Evolutionary conservation across 2,113 vertebrate species (phyloP), one percentile per base, ranked within the genome.

Genomic region (Lophura nycthemera): DNA sequence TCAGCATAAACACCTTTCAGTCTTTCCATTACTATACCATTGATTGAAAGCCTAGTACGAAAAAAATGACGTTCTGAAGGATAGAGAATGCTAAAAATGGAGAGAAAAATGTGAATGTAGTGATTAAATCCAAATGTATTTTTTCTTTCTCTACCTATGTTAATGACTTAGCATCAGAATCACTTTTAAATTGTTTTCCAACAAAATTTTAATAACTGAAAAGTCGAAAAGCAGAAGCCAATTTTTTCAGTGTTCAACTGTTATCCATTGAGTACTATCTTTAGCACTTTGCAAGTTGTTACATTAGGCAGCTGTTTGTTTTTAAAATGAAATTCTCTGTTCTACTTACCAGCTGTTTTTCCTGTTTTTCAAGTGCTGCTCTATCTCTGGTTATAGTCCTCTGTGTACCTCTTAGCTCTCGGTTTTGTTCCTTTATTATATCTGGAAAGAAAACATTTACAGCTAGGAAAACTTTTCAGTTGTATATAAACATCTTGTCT

Each of bases 381-480:
- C 99, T 97, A 92, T 99, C 99, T 97, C 99, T 98, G 97, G 98
- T 98, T 98, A 99, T 99, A 94, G 98, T 98, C 91, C 99, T 99
- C 97, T 99, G 99, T n/a, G 99, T 99, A 71, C 98, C 98, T 83
- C 99, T 98, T 95, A 99, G 96, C 96, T 99, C 99, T 96, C 98
- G 98, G 43, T 98, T 98, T 97, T 99, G 99, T 77, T 99, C 99
- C 97, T 98, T 99, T 98, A 99, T 99, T 81, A 99, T 97, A 96
- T 99, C 99, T 99, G 97, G 69, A 97, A 95, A 95, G 80, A 88
- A 97, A 95, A 95, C 40, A 97, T 93, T 67, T 72, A 96, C 34
- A 87, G 64, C 34, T 88, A 43, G 36, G 79, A 92, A 82, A 81
- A 94, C 47, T 77, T 88, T 94, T 93, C 36, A 89, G 30, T 20